Conservation (phyloP, 2,113 vertebrate genomes). For the Hyperopisus bebe region DNA sequence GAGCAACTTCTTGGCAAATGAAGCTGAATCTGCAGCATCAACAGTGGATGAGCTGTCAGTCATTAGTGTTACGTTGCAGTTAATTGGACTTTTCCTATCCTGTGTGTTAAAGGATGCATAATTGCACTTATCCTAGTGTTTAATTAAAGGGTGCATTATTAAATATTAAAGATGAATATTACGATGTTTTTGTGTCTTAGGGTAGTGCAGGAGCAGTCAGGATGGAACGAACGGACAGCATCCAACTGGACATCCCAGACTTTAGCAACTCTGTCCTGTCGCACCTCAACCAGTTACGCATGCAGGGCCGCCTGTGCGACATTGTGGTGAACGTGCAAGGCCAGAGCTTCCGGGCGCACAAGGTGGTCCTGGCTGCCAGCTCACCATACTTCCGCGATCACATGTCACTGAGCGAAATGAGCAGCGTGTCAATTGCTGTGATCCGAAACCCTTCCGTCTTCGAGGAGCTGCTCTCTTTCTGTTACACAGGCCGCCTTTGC, state of each 20-base stretch:
- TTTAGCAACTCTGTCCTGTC: constrained; percentile 96
- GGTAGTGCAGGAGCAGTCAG: constrained; percentile 38
- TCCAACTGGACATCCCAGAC: constrained; percentile 95
- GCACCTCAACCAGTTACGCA: constrained; percentile 92
- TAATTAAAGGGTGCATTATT: neutral
- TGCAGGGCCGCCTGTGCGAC: constrained; percentile 93
- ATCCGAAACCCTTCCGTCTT: constrained; percentile 94
- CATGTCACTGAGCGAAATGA: constrained; percentile 98
- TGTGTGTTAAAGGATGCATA: neutral
- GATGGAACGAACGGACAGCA: constrained; percentile 94
- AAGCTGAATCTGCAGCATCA: neutral
- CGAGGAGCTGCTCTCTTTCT: constrained; percentile 93
- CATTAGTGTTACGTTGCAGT: neutral
- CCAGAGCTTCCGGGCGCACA: constrained; percentile 92
- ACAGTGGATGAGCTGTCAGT: neutral
- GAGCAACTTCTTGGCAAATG: neutral
- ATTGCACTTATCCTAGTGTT: neutral
- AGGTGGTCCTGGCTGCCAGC: constrained; percentile 94
- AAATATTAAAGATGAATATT: neutral
- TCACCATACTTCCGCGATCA: constrained; percentile 99
- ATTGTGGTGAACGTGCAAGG: constrained; percentile 96
- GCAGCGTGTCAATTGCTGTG: constrained; percentile 89
- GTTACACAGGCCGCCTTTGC: constrained; percentile 90
- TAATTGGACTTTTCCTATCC: neutral
- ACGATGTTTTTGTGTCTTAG: neutral